A percentile compares a stretch with the other conserved stretches of the same genome.
These are phyloP conservation scores for Tarsius wallacei DNA, from an alignment of 2,797 vertebrate genomes.

Conservation along the genomic window DNA sequence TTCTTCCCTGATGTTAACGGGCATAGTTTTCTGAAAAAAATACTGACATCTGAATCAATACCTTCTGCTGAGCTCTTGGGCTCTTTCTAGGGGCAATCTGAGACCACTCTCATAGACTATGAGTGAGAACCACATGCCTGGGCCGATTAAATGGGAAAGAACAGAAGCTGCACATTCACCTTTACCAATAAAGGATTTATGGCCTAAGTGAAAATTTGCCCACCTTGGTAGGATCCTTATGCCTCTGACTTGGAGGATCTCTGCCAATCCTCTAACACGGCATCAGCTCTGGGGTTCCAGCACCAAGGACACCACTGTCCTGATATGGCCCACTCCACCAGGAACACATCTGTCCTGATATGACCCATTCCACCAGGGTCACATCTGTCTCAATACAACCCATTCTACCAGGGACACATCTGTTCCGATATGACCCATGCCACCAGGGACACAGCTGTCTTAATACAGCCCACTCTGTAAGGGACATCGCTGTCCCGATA, in stretches of 20 bases:
- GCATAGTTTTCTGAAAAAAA: background rate
- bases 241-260: background rate
- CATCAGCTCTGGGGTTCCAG: background rate
- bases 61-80: fast-evolving
- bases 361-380: background rate
- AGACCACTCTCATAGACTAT: fast-evolving
- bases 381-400: background rate
- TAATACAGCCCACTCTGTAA: background rate
- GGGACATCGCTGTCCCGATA: fast-evolving
- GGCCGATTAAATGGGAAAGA: background rate
- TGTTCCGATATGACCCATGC: background rate
- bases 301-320: too few relatives aligned
- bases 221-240: background rate
- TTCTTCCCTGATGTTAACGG: too few relatives aligned
- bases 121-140: background rate
- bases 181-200: fast-evolving
- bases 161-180: fast-evolving
- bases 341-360: fast-evolving
- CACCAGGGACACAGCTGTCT: background rate
- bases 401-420: background rate
- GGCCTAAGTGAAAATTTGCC: fast-evolving
- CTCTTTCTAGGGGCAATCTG: background rate
- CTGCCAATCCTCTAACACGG: background rate
- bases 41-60: background rate
- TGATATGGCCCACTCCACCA: background rate